Evolutionary conservation across 2,888 invertebrate genomes (phyloP), one percentile per base, ranked within the genome.

Genomic region (Drymonia ruficornis): DNA sequence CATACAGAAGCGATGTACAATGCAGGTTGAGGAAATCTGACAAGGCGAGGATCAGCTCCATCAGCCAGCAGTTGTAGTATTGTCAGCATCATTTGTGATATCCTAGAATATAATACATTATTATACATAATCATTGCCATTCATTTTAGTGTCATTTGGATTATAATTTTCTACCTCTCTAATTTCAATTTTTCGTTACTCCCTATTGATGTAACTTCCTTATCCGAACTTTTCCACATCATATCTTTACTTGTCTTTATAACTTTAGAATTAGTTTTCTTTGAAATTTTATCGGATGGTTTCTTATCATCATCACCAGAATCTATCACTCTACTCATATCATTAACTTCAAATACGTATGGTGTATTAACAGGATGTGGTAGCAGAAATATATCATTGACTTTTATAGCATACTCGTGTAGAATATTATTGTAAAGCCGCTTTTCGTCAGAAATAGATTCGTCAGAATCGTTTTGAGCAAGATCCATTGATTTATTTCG

Each of bases 11-110:
- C 89, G 31, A 86, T 76, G 23, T 83, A 72, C 5, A 91, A 57
- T 1, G 88, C 84, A 5, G 89, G 76, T 43, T 86, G 85, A 2
- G 91, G 91, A 75, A 82, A 89, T 18, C 64, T 66, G 9, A 86
- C 83, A 15, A 80, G 67, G 9, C 67, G 72, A 0, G 89, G 89
- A 56, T 86, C 71, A 0, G 91, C 90, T 11, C 90, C 91, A 49
- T 84, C 77, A 1, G 64, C 52, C 42, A 91, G 61, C 31, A 91
- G 61, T 58, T 85, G 81, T 0, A 72, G 46, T 50, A 91, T 84
- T 0, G 86, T 86, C 15, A 59, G 31, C 74, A 80, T 78, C 38
- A 81, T 81, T 31, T 56, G 65, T 36, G 81, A 73, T 55, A 81
- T 65, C 61, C 94, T 93, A 56, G 79, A 78, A 84, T n/a, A n/a